Evolutionary conservation across 2,888 invertebrate species (phyloP).

Genomic region (Spodoptera exigua): DNA sequence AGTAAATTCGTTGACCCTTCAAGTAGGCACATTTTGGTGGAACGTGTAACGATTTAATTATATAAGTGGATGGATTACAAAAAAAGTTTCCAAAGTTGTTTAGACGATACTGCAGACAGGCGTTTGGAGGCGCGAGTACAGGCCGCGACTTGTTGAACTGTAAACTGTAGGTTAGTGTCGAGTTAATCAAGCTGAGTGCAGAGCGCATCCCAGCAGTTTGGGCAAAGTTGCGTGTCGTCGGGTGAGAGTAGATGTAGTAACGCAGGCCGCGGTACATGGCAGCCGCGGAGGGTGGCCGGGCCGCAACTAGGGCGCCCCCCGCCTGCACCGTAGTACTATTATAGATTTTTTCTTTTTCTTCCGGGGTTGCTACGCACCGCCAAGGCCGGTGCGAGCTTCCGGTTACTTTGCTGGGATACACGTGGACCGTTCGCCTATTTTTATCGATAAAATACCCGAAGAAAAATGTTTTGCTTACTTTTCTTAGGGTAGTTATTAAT

Average conservation of each 20-base stretch:
- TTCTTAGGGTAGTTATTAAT: conserved; percentile 48
- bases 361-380: conserved; percentile 78
- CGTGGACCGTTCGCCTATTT: conserved; percentile 70
- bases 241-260: conserved; percentile 39
- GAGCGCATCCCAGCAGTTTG: conserved; percentile 3
- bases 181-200: conserved; percentile 25
- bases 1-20: conserved; percentile 30
- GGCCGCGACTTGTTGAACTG: too few relatives aligned
- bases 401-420: conserved; percentile 71
- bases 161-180: neutral
- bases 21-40: conserved; percentile 8
- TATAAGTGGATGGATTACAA: neutral
- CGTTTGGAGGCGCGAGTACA: too few relatives aligned
- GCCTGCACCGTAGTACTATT: conserved; percentile 74
- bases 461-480: conserved; percentile 54
- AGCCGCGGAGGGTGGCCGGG: conserved; percentile 53
- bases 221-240: conserved; percentile 48
- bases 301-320: conserved; percentile 66
- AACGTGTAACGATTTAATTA: conserved; percentile 35
- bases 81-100: neutral
- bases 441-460: conserved; percentile 61
- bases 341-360: conserved; percentile 82
- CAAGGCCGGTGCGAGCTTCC: conserved; percentile 79
- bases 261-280: conserved; percentile 47
- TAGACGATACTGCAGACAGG: too few relatives aligned